Base-by-base conservation (phyloP, 2,888 invertebrate species). In the Teleiodes luculella region DNA sequence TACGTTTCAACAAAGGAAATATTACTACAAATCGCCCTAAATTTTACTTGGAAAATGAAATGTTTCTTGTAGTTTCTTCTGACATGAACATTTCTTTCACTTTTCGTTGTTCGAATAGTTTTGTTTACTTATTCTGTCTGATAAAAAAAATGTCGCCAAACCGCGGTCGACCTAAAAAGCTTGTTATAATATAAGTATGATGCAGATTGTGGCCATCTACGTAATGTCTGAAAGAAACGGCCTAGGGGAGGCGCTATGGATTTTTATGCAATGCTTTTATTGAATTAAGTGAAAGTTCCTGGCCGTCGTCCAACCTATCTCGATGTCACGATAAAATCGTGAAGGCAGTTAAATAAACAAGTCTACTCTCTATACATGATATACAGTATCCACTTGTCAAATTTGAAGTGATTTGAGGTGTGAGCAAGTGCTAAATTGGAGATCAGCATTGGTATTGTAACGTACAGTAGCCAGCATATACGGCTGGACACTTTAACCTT, bases 231-330 rank as follows among this genome's bases (percentile, higher is more conserved):
- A 35, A 18, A 46, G 24, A 51, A 53, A 37, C 37, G 28, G 45
- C 16, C 41, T 36, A 13, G 18, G 45, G 20, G 13, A 8, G 33
- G 20, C 36, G 50, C 28, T 61, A 61, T 62, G 67, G 66, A 71
- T 72, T 55, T 58, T 75, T 75, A 74, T 79, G 72, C 73, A 75
- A 73, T 71, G 70, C 69, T 18, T 41, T 71, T 62, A 65, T 66
- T 72, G 76, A 76, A 79, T 78, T 74, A 75, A 76, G 78, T 74
- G 81, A 86, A 83, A 86, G 83, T 82, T 66, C 63, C 81, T 87
- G 87, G 85, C 78, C 57, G 58, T 53, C 56, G 59, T 83, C 86
- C 86, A 86, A 79, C 67, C 67, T 71, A 74, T 76, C 69, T 68
- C 68, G 70, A 67, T 70, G 68, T 69, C 68, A 67, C 68, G 74